Evolutionary conservation across 35 echinoderm and acorn worm species (phyloP).

Genomic region (Strongylocentrotus purpuratus): DNA sequence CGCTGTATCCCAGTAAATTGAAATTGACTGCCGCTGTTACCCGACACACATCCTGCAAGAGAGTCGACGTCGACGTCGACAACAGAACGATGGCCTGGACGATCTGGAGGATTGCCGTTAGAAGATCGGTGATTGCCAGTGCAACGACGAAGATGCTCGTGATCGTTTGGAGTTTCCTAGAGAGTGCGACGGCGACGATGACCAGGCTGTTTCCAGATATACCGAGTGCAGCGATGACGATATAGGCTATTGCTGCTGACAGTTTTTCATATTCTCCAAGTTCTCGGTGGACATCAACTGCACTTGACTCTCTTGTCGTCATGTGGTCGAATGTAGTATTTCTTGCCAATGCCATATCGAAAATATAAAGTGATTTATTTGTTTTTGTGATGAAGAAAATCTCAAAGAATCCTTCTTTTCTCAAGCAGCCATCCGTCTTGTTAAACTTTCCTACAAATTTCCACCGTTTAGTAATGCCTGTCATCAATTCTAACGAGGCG

Average conservation of each 20-base stretch:
- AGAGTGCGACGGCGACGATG: conserved; percentile 48
- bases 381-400: no score
- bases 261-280: neutral
- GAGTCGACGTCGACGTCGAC: neutral
- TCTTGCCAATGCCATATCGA: neutral
- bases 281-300: neutral
- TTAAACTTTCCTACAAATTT: no score
- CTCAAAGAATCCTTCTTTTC: no score
- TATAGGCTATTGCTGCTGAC: neutral
- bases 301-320: neutral
- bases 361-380: neutral
- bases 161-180: conserved; percentile 60
- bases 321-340: neutral
- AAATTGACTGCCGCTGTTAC: neutral
- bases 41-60: neutral
- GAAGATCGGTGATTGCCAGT: conserved; percentile 58
- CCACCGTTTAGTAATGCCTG: no score
- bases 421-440: no score
- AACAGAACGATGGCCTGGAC: neutral
- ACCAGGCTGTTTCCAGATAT: conserved; percentile 66
- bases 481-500: no score
- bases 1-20: conserved; percentile 21
- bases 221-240: conserved; percentile 8
- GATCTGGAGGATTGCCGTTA: conserved; percentile 14
- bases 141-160: conserved; percentile 67